Evolutionary conservation across 1,140 invertebrate genomes (phyloP).

Genomic region (Drosophila tsacasi): DNA sequence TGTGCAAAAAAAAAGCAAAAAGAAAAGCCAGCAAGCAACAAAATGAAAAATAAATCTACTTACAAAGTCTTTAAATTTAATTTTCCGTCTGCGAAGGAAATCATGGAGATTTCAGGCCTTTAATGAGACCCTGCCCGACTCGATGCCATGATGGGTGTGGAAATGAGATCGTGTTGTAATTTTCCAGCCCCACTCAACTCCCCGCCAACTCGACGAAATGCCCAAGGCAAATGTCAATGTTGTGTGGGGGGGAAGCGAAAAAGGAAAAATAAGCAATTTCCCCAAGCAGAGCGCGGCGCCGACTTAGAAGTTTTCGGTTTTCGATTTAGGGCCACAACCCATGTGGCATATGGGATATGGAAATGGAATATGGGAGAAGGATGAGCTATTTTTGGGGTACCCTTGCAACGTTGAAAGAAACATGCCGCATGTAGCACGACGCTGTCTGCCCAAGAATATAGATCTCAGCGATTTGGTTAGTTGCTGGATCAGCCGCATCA

Average conservation of each 20-base stretch:
- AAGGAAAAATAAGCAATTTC: constrained; percentile 13
- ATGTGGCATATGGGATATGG: constrained; percentile 26
- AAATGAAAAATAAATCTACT: constrained; percentile 67
- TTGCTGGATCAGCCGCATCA: constrained; percentile 2
- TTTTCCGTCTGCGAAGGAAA: constrained; percentile 65
- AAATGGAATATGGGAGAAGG: constrained; percentile 22
- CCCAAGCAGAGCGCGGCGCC: constrained; percentile 4
- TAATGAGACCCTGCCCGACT: constrained; percentile 62
- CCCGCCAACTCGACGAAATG: constrained; percentile 8
- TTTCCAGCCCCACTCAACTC: constrained; percentile 30
- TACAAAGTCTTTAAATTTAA: constrained; percentile 82
- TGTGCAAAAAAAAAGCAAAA: constrained; percentile 69
- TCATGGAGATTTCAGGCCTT: constrained; percentile 73
- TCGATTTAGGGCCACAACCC: constrained; percentile 10
- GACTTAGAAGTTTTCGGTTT: constrained; percentile 39
- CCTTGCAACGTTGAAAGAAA: constrained; percentile 39
- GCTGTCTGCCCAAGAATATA: constrained; percentile 7
- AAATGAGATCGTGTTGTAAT: constrained; percentile 66
- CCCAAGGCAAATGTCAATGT: constrained; percentile 77
- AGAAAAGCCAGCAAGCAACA: neutral
- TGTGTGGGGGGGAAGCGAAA: constrained; percentile 14
- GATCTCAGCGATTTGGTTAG: constrained; percentile 26
- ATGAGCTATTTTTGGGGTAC: constrained; percentile 34
- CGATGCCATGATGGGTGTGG: constrained; percentile 35
- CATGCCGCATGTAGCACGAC: constrained; percentile 29